These are phyloP conservation scores for Epinephelus malabaricus DNA, from an alignment of 2,797 vertebrate genomes.

Conservation along the genomic window DNA sequence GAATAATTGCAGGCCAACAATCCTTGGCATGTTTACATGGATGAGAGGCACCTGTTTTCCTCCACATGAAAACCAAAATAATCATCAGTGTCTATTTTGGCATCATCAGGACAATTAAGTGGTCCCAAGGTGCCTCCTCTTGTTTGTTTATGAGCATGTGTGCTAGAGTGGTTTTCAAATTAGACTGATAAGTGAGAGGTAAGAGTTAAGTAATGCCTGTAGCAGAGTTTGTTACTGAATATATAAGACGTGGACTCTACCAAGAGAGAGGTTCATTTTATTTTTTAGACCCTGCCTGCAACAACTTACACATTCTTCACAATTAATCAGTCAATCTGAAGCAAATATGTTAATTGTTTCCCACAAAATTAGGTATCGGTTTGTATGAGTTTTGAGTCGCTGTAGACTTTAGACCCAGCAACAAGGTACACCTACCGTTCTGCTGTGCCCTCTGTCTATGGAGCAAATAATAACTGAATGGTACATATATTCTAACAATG, in stretches of 20 bases:
- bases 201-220: not conserved
- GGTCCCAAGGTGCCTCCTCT: conserved; percentile 39
- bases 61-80: conserved; percentile 40
- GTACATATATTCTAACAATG: too few relatives aligned
- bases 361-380: too few relatives aligned
- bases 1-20: conserved; percentile 50
- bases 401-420: too few relatives aligned
- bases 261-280: not conserved
- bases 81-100: conserved; percentile 55
- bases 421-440: too few relatives aligned
- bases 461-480: too few relatives aligned
- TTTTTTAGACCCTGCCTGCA: not conserved
- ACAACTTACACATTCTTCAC: not conserved
- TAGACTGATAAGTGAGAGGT: not conserved
- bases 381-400: too few relatives aligned
- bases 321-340: not conserved
- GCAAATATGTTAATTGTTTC: too few relatives aligned
- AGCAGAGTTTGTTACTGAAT: conserved; percentile 5
- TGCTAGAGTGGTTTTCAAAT: not conserved
- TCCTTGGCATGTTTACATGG: conserved; percentile 56
- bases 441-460: too few relatives aligned
- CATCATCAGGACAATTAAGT: conserved; percentile 36
- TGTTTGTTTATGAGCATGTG: conserved; percentile 32
- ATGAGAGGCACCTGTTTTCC: conserved; percentile 61
- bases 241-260: not conserved